A percentile compares a stretch with the other conserved stretches of the same genome.
Evolutionary conservation across 2,797 vertebrate species (phyloP).

Genomic region (Eulemur mongoz): DNA sequence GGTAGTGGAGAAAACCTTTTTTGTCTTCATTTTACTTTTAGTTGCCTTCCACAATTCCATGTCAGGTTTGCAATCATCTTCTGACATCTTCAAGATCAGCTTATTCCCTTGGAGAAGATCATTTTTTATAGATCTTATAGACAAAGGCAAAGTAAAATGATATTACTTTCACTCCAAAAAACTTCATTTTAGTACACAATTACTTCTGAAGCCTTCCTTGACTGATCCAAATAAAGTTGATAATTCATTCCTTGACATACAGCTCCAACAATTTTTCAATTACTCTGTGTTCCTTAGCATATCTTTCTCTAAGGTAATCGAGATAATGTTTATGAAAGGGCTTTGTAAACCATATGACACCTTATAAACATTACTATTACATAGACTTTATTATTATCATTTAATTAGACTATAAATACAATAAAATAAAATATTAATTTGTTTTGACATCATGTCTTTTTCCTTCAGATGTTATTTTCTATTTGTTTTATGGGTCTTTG

Average conservation of each 20-base stretch:
- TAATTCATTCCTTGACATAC: slow-evolving; percentile 13
- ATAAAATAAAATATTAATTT: not conserved
- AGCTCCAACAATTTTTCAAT: not conserved
- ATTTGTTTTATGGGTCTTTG: not conserved
- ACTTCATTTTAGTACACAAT: slow-evolving; percentile 44
- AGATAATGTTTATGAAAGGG: not conserved
- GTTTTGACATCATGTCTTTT: not conserved
- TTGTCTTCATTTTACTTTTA: slow-evolving; percentile 53
- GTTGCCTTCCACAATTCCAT: slow-evolving; percentile 35
- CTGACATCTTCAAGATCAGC: slow-evolving; percentile 14
- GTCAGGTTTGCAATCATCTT: slow-evolving; percentile 37
- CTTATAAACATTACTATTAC: not conserved
- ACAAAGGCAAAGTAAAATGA: slow-evolving; percentile 24
- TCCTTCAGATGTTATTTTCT: slow-evolving; percentile 11
- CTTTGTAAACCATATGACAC: not conserved
- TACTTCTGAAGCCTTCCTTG: not conserved
- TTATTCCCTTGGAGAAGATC: slow-evolving; percentile 19
- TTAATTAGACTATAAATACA: slow-evolving; percentile 31
- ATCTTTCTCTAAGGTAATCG: slow-evolving; percentile 11
- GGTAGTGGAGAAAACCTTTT: not conserved
- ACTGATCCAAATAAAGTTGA: slow-evolving; percentile 36
- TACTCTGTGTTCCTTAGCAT: not conserved
- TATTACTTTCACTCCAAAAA: slow-evolving; percentile 9
- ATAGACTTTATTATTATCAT: not conserved
- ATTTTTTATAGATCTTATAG: slow-evolving; percentile 14